Conservation (phyloP, 1,140 invertebrate genomes). For the Zeugodacus cucurbitae region DNA sequence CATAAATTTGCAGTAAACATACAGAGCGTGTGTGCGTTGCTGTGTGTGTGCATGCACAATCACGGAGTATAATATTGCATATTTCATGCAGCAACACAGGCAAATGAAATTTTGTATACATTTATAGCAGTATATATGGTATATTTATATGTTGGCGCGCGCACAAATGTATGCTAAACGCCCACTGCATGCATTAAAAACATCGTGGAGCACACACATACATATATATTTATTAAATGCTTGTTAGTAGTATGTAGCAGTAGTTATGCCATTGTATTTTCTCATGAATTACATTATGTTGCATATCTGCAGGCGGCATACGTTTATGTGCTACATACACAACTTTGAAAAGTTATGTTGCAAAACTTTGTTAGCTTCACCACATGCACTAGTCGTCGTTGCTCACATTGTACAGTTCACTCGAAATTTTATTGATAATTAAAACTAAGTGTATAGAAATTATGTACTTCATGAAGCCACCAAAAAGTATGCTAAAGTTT, state of each 20-base stretch:
- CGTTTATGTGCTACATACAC: not conserved
- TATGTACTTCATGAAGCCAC: not conserved
- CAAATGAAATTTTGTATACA: no score
- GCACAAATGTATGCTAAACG: not conserved
- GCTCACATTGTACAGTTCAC: not conserved
- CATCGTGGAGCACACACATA: not conserved
- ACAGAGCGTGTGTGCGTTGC: not conserved
- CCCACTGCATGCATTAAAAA: slow-evolving; percentile 6
- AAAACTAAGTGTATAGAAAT: slow-evolving; percentile 18
- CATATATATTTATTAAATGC: not conserved
- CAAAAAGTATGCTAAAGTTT: not conserved
- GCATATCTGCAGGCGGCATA: not conserved
- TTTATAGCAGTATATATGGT: not conserved
- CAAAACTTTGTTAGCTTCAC: not conserved
- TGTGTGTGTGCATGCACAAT: not conserved
- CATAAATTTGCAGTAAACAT: slow-evolving; percentile 25
- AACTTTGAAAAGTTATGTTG: not conserved
- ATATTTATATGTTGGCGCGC: not conserved
- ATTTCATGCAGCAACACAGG: not conserved
- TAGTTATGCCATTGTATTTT: not conserved
- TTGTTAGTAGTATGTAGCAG: not conserved
- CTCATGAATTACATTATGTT: not conserved
- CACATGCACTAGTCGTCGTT: not conserved
- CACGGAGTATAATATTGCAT: not conserved
- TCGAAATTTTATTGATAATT: slow-evolving; percentile 28